Evolutionary conservation across 1,140 invertebrate genomes (phyloP).

Genomic region (Atta cephalotes): DNA sequence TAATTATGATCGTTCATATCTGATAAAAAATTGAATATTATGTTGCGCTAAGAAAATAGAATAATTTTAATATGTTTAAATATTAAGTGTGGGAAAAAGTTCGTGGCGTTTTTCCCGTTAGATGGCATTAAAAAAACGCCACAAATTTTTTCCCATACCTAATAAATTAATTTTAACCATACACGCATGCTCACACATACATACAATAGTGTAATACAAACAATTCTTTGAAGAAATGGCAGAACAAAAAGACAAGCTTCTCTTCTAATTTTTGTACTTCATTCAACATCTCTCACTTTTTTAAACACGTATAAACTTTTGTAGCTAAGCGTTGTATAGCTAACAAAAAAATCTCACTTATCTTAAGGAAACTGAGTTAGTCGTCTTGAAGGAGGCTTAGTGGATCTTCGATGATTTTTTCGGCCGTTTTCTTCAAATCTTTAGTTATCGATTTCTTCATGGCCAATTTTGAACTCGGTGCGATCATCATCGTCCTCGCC

Average conservation of each 20-base stretch:
- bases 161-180: conserved; percentile 2
- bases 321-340: background rate
- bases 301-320: conserved; percentile 19
- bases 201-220: background rate
- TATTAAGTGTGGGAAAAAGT: too few species aligned
- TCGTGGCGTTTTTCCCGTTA: too few species aligned
- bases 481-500: conserved; percentile 10
- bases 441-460: conserved; percentile 80
- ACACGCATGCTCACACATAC: background rate
- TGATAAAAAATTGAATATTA: too few species aligned
- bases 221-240: background rate
- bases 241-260: background rate
- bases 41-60: background rate
- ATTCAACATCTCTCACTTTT: background rate
- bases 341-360: conserved; percentile 28
- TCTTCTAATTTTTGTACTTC: background rate
- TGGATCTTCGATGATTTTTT: conserved; percentile 83
- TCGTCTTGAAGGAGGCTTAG: conserved; percentile 82
- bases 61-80: background rate
- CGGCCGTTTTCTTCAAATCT: conserved; percentile 83
- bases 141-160: too few species aligned
- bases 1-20: too few species aligned
- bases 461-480: conserved; percentile 57
- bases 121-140: too few species aligned
- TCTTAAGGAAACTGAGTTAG: conserved; percentile 62